Evolutionary conservation across 2,888 invertebrate species (phyloP), one percentile per base, ranked within the genome.

Genomic region (Allygus modestus): DNA sequence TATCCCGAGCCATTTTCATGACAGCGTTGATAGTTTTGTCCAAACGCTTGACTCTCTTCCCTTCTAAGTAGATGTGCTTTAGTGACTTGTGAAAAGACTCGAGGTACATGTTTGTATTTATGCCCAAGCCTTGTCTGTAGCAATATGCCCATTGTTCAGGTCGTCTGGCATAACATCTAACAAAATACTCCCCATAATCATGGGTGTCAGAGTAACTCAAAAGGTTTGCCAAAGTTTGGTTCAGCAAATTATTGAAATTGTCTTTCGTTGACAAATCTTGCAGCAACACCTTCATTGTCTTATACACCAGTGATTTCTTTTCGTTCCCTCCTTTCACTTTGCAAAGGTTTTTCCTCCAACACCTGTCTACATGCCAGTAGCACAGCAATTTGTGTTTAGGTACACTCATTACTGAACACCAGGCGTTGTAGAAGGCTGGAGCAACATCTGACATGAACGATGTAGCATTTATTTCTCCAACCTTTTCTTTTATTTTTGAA

Each of bases 371-470:
- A 77, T 88, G 87, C 89, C 89, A 89, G 1, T 86, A 77, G 82
- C 88, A 88, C 73, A 87, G 85, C 41, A 88, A 65, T 41, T 82
- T 37, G 31, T 85, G 61, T 31, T 51, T 61, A 37, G 84, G 65
- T 17, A 31, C 17, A 71, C 77, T 81, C 88, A 88, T 89, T 5
- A 87, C 83, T 5, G 73, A 0, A 17, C 73, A 51, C 88, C 88
- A 88, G 26, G 87, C 87, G 69, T 86, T 87, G 77, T 85, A 88
- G 54, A 87, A 89, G 12, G 86, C 71, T 17, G 87, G 85, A 1
- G 85, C 86, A 81, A 87, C 86, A 77, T 88, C 88, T 0, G 87
- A 87, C 88, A 88, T 88, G 82, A 89, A 88, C 17, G 86, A 41
- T 54, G 86, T 85, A 11, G 85, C 26, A n/a, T 85, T 61, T 11